Evolutionary conservation across 2,888 invertebrate genomes (phyloP).

Genomic region (Nebria brevicollis): DNA sequence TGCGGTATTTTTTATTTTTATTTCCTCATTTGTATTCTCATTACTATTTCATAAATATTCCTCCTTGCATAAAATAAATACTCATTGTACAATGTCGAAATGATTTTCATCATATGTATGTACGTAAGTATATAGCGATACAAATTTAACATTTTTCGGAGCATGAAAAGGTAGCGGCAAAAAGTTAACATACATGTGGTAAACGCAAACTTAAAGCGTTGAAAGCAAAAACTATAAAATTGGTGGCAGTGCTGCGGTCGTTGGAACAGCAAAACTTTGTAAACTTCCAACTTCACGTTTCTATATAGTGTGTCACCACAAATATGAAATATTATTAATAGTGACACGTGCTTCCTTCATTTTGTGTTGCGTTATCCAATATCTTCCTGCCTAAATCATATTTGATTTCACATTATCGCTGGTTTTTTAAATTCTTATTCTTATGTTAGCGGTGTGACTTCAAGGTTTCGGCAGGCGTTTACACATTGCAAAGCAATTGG

Average conservation of each 20-base stretch:
- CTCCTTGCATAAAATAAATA: too few species aligned
- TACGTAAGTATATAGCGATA: too few species aligned
- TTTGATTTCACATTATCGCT: too few species aligned
- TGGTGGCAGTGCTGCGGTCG: background rate
- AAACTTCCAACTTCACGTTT: background rate
- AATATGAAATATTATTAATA: background rate
- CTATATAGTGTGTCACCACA: background rate
- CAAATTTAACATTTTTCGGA: too few species aligned
- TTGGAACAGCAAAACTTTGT: background rate
- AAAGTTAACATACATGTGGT: background rate
- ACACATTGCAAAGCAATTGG: background rate
- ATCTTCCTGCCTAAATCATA: too few species aligned
- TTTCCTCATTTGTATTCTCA: too few species aligned
- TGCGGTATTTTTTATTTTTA: background rate
- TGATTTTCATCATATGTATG: too few species aligned
- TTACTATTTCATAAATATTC: too few species aligned
- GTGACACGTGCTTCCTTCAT: background rate
- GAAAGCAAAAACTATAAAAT: background rate
- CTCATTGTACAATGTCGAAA: too few species aligned
- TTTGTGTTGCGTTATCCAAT: background rate
- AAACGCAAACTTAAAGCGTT: background rate
- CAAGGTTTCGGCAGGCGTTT: too few species aligned
- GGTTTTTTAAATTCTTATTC: too few species aligned
- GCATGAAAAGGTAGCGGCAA: background rate
- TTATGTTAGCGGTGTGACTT: too few species aligned